Evolutionary conservation across 2,797 vertebrate genomes (phyloP).

Genomic region (Cynodonichthys magdalenae): DNA sequence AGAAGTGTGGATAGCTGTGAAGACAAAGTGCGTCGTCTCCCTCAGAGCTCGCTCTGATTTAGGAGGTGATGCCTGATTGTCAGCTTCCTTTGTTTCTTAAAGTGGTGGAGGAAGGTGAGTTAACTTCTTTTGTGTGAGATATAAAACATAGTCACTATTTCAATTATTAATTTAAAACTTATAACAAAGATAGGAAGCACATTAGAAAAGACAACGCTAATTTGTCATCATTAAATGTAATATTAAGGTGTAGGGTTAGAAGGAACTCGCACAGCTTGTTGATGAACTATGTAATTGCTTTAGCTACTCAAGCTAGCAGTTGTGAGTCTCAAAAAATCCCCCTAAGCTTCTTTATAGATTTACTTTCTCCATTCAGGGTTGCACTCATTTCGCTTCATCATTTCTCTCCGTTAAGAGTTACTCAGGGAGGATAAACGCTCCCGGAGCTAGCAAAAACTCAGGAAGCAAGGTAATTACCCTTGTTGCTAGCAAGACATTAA

Average conservation of each 20-base stretch:
- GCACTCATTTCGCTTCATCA: not conserved
- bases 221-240: not conserved
- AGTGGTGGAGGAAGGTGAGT: constrained; percentile 10
- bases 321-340: not conserved
- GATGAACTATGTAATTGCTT: constrained; percentile 1
- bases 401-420: constrained; percentile 3
- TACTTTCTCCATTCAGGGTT: not conserved
- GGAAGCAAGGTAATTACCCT: constrained; percentile 4
- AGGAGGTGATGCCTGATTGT: constrained; percentile 34
- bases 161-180: not conserved
- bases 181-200: not conserved
- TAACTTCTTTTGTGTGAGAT: constrained; percentile 10
- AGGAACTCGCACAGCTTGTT: not conserved
- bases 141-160: constrained; percentile 3
- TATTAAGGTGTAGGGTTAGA: not conserved
- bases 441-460: not conserved
- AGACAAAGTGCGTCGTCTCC: constrained; percentile 23
- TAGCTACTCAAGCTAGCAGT: not conserved
- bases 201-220: not conserved
- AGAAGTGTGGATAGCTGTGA: constrained; percentile 46
- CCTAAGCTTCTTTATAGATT: not conserved
- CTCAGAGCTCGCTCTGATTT: constrained; percentile 34
- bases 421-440: not conserved
- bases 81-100: not conserved
- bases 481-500: constrained; percentile 2